Evolutionary conservation across 2,888 invertebrate species (phyloP), one percentile per base, ranked within the genome.

Genomic region (Mesoligia furuncula): DNA sequence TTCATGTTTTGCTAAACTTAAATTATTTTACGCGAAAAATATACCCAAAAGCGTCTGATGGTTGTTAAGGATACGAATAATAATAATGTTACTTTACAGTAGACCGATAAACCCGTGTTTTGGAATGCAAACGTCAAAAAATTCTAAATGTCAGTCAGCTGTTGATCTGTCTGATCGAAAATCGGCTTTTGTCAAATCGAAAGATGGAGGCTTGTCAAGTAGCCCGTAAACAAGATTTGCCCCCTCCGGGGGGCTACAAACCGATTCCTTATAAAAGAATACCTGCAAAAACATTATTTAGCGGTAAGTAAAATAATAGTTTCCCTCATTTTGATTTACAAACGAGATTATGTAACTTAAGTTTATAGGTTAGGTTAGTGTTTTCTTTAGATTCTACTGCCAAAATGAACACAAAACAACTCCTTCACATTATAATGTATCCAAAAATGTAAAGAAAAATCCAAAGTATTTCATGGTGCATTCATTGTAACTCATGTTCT

Each of bases 201-300:
- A 93, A 93, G 91, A 96, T 96, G 96, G 92, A 94, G 83, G 89
- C 90, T 89, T 92, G 89, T 89, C 91, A 91, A 87, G 72, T 95
- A 80, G 90, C 85, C 75, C 92, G 92, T 90, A 95, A 94, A 91
- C 99, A 99, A 96, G 99, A 99, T 96, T 97, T 99, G 97, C 99
- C 99, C 91, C 99, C 99, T 83, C 95, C 97, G 75, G 99, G 99
- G 92, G 99, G 99, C 87, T 99, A 99, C 94, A 97, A 97, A 85
- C 97, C 98, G 36, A 98, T 99, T 85, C 97, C 97, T 68, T 98
- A 95, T 91, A 97, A 97, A 87, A 97, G 99, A 90, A 94, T 98
- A 67, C 98, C 98, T 54, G 97, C 98, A n/a, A 98, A 97, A 94
- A 94, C 96, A 81, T 98, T 97, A 90, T 98, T 98, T 85, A 97